Evolutionary conservation across 2,888 invertebrate genomes (phyloP).

Genomic region (Rotaria sp.): DNA sequence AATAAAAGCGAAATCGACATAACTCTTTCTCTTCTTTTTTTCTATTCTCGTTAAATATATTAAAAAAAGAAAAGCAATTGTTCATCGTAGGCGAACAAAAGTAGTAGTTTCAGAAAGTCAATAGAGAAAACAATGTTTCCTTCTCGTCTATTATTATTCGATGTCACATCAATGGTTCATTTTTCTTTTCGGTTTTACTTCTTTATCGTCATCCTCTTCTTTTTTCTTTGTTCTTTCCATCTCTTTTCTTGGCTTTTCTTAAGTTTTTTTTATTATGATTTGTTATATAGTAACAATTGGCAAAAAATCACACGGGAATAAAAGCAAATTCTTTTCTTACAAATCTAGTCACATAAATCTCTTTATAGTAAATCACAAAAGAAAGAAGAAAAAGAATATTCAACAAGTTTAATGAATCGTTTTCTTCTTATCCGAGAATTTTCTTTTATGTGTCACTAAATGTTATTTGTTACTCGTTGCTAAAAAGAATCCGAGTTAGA

Average conservation of each 20-base stretch:
- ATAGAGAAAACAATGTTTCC: not conserved
- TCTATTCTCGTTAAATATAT: not conserved
- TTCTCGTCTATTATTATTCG: not conserved
- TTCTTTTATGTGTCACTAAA: not conserved
- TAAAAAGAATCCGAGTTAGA: not conserved
- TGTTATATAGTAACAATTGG: not conserved
- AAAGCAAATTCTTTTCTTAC: not conserved
- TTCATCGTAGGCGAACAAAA: not conserved
- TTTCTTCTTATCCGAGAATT: too few species aligned
- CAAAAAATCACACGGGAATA: not conserved
- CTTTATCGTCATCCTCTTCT: not conserved
- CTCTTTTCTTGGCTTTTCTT: not conserved
- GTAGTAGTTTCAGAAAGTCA: not conserved
- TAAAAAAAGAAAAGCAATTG: not conserved
- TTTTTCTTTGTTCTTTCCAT: not conserved
- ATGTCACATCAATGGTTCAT: not conserved
- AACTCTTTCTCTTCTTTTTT: not conserved
- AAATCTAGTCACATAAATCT: not conserved
- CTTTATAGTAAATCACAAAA: not conserved
- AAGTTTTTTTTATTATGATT: not conserved
- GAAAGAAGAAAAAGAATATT: too few species aligned
- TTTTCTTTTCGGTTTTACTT: too few species aligned
- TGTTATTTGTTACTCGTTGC: not conserved
- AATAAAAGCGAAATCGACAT: not conserved
- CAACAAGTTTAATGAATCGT: too few species aligned